Conservation (phyloP, 2,888 invertebrate species). For the Portevinia maculata region DNA sequence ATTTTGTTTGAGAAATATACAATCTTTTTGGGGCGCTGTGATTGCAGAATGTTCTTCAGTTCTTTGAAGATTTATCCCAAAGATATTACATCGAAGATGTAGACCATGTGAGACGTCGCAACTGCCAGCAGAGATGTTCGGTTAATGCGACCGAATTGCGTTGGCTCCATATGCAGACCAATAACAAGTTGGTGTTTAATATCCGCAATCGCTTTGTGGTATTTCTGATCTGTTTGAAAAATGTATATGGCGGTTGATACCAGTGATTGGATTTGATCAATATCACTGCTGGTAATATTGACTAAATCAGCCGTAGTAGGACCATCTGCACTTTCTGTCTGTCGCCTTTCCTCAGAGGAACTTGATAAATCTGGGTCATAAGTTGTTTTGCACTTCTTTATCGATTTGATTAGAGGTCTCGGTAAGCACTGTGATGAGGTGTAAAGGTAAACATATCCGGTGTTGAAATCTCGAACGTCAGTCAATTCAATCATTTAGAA, state of each 20-base stretch:
- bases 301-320: not conserved
- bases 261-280: constrained; percentile 43
- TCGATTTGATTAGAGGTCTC: constrained; percentile 75
- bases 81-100: constrained; percentile 77
- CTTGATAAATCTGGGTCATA: constrained; percentile 9
- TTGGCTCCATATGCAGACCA: constrained; percentile 76
- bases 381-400: constrained; percentile 62
- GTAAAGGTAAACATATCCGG: constrained; percentile 75
- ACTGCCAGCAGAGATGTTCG: constrained; percentile 75
- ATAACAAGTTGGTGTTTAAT: constrained; percentile 75
- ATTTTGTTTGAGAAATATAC: constrained; percentile 76
- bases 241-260: constrained; percentile 73
- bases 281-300: constrained; percentile 34
- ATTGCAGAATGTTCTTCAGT: constrained; percentile 75
- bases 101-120: constrained; percentile 75
- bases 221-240: constrained; percentile 77
- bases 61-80: constrained; percentile 77
- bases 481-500: constrained; percentile 75
- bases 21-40: constrained; percentile 76
- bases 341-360: not conserved
- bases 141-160: constrained; percentile 76
- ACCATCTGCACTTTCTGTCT: no score
- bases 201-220: constrained; percentile 77
- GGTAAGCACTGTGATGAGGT: constrained; percentile 75
- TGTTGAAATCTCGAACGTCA: constrained; percentile 75